Evolutionary conservation across 2,113 vertebrate species (phyloP).

Genomic region (Prunella himalayana): DNA sequence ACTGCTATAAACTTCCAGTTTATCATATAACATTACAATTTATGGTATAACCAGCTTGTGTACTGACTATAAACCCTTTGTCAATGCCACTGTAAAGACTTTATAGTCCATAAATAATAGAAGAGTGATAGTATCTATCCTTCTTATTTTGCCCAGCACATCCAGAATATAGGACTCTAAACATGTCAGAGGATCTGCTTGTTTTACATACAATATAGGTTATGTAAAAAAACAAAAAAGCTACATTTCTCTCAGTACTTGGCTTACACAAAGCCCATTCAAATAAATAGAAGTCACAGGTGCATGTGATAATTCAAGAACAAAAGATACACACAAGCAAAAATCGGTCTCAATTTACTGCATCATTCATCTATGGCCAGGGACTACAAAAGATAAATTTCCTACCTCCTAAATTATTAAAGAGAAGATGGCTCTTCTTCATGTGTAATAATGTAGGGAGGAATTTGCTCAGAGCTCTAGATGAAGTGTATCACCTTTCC

Average conservation of each 20-base stretch:
- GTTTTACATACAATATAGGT: constrained; percentile 67
- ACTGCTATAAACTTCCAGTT: constrained; percentile 79
- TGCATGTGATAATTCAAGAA: background rate
- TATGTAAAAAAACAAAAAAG: constrained; percentile 20
- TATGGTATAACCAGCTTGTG: constrained; percentile 82
- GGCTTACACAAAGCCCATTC: background rate
- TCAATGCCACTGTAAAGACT: constrained; percentile 81
- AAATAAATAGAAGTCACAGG: constrained; percentile 14
- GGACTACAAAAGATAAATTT: background rate
- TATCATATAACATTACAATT: constrained; percentile 85
- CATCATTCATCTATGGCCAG: constrained; percentile 2
- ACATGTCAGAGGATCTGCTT: constrained; percentile 69
- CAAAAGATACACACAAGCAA: background rate
- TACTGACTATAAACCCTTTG: constrained; percentile 80
- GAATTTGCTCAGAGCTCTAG: background rate
- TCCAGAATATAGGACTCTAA: constrained; percentile 67
- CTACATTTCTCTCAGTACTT: background rate
- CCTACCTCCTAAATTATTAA: background rate
- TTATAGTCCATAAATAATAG: constrained; percentile 80
- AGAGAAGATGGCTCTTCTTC: background rate
- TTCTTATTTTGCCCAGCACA: constrained; percentile 70
- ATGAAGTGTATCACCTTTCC: background rate
- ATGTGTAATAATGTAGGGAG: background rate
- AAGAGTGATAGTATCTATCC: constrained; percentile 72
- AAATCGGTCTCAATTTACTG: background rate